Evolutionary conservation across 2,888 invertebrate species (phyloP), one percentile per base, ranked within the genome.

Genomic region (Drosophila atroscutellata): DNA sequence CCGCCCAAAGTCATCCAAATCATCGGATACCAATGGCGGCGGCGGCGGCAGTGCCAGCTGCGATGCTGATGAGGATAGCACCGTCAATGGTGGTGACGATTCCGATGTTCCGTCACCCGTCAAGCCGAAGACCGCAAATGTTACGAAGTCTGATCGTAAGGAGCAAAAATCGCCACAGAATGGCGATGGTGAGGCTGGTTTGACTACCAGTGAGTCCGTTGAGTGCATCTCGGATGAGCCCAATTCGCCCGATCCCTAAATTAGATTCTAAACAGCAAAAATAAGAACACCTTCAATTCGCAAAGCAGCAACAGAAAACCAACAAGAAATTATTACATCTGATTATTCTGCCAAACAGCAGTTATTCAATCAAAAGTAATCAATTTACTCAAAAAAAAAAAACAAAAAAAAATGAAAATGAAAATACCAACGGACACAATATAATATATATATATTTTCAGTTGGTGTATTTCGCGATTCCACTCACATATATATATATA

Each of bases 211-310:
- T 1, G 79, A 45, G 6, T 72, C 68, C 36, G 13, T 69, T 26
- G 81, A 84, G 3, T 64, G 61, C 11, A 54, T 78, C 26, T 82
- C 82, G 47, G 81, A 82, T 49, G 82, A 60, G n/a, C 45, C 58
- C 9, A 26, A 63, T 9, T 77, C 54, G 78, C n/a, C 37, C 8
- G 59, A 52, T 30, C 45, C 75, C 30, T 66, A 74, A 67, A 61
- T 55, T 37, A 54, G 36, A 42, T 54, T 50, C 51, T 51, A 62
- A 52, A 45, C 13, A 36, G 59, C 37, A 37, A 57, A 56, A 37
- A 63, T 26, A 32, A 20, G 15, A 55, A 55, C 58, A 86, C 54
- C 49, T 64, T 57, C 24, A 67, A 70, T n/a, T 67, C 56, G 37
- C 55, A 52, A 47, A 52, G 24, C 24, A 62, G 7, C 32, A 32